Evolutionary conservation across 2,797 vertebrate genomes (phyloP).

Genomic region (Chloroceryle amazona): DNA sequence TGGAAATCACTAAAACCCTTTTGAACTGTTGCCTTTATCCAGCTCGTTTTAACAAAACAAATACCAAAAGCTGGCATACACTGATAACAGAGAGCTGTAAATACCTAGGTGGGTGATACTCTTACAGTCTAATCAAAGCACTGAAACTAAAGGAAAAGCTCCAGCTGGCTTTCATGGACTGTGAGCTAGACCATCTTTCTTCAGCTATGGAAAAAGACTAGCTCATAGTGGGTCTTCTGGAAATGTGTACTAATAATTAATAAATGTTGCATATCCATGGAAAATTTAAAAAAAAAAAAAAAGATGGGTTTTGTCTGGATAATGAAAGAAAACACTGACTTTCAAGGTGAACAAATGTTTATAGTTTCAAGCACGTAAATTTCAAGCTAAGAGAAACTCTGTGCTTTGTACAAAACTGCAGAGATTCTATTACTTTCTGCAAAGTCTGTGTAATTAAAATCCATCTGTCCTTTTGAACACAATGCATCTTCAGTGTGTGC

Average conservation of each 20-base stretch:
- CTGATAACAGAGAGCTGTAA: conserved; percentile 9
- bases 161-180: neutral
- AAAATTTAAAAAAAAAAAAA: neutral
- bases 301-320: neutral
- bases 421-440: neutral
- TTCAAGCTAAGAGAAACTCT: neutral
- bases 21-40: conserved; percentile 43
- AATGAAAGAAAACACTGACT: conserved; percentile 6
- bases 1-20: conserved; percentile 36
- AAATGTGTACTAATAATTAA: conserved; percentile 2
- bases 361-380: neutral
- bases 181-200: neutral
- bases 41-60: neutral
- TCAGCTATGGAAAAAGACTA: neutral
- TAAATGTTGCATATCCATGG: neutral
- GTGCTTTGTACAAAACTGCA: neutral
- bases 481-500: neutral
- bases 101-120: neutral
- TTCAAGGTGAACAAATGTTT: conserved; percentile 16
- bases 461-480: neutral
- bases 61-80: neutral
- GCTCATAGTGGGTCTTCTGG: neutral
- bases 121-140: neutral
- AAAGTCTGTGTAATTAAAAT: neutral
- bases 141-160: neutral